A percentile compares a stretch with the other conserved stretches of the same genome.
Conservation (phyloP, 2,797 vertebrate species). For the Pogonophryne albipinna region DNA sequence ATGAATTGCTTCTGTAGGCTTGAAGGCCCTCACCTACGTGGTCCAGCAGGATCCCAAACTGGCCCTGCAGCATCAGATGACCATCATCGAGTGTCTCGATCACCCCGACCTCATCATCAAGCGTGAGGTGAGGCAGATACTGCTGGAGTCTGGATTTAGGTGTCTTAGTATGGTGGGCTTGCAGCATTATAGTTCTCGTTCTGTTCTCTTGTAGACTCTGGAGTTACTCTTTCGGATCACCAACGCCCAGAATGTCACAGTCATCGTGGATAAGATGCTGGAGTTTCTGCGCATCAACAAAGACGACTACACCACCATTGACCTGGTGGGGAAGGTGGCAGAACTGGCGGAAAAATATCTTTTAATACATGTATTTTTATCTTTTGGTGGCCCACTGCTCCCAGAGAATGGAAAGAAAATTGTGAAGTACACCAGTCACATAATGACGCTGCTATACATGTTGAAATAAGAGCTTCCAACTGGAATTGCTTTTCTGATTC, state of each 20-base stretch:
- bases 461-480: neutral
- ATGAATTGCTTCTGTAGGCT: constrained; percentile 55
- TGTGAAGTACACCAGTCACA: neutral
- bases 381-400: neutral
- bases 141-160: neutral
- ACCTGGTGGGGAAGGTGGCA: constrained; percentile 93
- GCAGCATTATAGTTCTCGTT: neutral
- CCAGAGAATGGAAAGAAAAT: neutral
- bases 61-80: constrained; percentile 98
- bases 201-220: constrained; percentile 86
- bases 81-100: constrained; percentile 98
- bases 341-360: constrained; percentile 99
- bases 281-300: constrained; percentile 90
- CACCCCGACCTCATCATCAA: constrained; percentile 96
- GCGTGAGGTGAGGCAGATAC: constrained; percentile 88
- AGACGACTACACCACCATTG: constrained; percentile 91
- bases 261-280: constrained; percentile 98
- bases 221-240: constrained; percentile 97
- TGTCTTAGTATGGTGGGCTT: neutral
- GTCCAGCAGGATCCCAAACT: constrained; percentile 95
- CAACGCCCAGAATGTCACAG: constrained; percentile 92
- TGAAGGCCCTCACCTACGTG: constrained; percentile 93
- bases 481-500: neutral
- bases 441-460: neutral
- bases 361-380: constrained; percentile 46